Evolutionary conservation across 2,113 vertebrate species (phyloP).

Genomic region (Excalfactoria chinensis): DNA sequence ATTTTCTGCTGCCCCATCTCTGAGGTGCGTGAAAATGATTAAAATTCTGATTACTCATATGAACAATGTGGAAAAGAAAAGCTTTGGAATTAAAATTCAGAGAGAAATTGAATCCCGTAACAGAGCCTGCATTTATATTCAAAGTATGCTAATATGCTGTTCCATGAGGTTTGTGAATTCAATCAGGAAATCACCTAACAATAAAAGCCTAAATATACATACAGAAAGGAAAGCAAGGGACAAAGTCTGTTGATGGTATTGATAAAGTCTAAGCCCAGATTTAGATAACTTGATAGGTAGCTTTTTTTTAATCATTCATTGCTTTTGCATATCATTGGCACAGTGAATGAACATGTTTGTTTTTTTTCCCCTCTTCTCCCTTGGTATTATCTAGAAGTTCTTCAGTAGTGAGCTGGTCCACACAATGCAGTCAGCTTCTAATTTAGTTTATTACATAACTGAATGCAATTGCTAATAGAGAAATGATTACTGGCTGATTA

Average conservation of each 20-base stretch:
- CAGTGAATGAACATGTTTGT: background rate
- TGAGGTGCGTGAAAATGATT: constrained; percentile 12
- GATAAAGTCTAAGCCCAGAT: background rate
- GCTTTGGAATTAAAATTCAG: constrained; percentile 70
- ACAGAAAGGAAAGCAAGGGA: background rate
- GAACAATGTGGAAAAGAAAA: constrained; percentile 46
- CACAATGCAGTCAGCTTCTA: background rate
- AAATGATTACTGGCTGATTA: background rate
- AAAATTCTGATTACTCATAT: constrained; percentile 49
- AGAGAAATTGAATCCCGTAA: constrained; percentile 58
- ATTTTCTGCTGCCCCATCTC: background rate
- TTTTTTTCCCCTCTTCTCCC: no score
- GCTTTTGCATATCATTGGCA: background rate
- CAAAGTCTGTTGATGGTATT: constrained; percentile 38
- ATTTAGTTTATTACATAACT: background rate
- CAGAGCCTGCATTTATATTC: constrained; percentile 66
- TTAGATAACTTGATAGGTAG: constrained; percentile 3
- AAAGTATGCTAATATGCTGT: constrained; percentile 53
- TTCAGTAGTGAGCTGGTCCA: background rate
- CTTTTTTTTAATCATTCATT: background rate
- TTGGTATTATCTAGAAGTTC: background rate
- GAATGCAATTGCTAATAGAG: background rate
- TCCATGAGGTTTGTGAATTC: constrained; percentile 18
- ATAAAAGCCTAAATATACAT: constrained; percentile 45
- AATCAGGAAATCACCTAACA: constrained; percentile 65